These are phyloP conservation scores for Hiodon tergisus DNA, from an alignment of 2,113 vertebrate genomes.

Conservation along the genomic window DNA sequence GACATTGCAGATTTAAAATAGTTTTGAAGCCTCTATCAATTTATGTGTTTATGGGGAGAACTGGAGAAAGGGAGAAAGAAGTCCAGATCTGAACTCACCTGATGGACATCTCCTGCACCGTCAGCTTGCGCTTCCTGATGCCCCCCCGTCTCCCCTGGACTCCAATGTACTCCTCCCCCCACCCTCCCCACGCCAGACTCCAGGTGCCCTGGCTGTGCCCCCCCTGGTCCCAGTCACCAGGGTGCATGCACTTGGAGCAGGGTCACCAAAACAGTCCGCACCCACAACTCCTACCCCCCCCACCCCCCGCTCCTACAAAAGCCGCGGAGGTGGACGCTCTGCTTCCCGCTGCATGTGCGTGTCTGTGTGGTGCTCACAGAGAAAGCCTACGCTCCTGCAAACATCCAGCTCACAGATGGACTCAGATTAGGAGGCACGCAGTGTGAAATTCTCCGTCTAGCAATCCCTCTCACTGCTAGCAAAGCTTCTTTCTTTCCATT, in stretches of 20 bases:
- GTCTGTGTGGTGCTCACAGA: constrained; percentile 31
- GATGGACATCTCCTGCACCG: constrained; percentile 64
- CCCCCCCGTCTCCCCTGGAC: constrained; percentile 45
- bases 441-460: constrained; percentile 53
- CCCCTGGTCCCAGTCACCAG: constrained; percentile 40
- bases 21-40: background rate
- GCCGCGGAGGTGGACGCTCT: constrained; percentile 46
- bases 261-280: constrained; percentile 4
- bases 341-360: constrained; percentile 40
- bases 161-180: constrained; percentile 1
- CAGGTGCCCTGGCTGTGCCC: constrained; percentile 46
- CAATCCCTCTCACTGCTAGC: constrained; percentile 53
- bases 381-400: constrained; percentile 45
- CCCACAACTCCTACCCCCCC: constrained; percentile 37
- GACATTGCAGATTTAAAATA: background rate
- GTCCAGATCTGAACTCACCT: constrained; percentile 59
- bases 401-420: constrained; percentile 31
- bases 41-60: constrained; percentile 7
- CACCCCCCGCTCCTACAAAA: constrained; percentile 51
- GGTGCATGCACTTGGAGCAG: constrained; percentile 18
- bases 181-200: constrained; percentile 38
- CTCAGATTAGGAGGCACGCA: constrained; percentile 20
- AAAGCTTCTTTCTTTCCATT: constrained; percentile 66
- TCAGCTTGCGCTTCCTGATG: constrained; percentile 32
- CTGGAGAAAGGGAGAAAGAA: constrained; percentile 25